Base-by-base conservation (phyloP, 2,888 invertebrate species). In the Drosophila peninsularis region DNA sequence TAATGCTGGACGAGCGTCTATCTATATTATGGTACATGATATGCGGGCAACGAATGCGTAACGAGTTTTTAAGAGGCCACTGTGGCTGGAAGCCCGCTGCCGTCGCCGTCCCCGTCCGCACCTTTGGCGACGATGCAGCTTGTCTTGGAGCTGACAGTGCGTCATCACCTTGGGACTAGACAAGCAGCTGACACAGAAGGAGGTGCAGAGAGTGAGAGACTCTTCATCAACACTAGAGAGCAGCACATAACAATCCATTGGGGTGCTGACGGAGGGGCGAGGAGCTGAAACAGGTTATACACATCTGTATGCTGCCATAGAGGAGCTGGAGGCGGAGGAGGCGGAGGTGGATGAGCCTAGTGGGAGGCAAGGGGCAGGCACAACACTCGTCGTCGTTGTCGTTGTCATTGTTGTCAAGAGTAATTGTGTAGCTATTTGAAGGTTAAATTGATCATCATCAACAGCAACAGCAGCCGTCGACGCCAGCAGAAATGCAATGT, bases 371-470 rank as follows among this genome's bases (percentile, higher is more conserved):
- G 42, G 42, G 30, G 32, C 32, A 32, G 47, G 47, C 47, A 32
- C 13, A 56, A 36, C 58, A 53, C 54, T 61, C 52, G 49, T 41
- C 64, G 70, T 80, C 72, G 50, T 57, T 36, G 45, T 62, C 24
- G 71, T 62, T 78, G 70, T 82, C 66, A 75, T 82, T 75, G 78
- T 72, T 76, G 70, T 84, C 82, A 75, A 80, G 78, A 66, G 80
- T 69, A 79, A 79, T 81, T 79, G 72, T 80, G 66, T 63, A 57
- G 67, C 66, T 65, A 82, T 80, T 77, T 82, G 87, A 88, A 83
- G 83, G 83, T 83, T 88, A 80, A 83, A 83, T 86, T 88, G 78
- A 88, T 83, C 76, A 83, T 73, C 73, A 73, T 49, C 76, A 68
- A 24, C 62, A 65, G 47, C 47, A 61, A 5, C 62, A 58, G 27